Evolutionary conservation across 2,797 vertebrate species (phyloP), one percentile per base, ranked within the genome.

Genomic region (Haliaeetus vocifer): DNA sequence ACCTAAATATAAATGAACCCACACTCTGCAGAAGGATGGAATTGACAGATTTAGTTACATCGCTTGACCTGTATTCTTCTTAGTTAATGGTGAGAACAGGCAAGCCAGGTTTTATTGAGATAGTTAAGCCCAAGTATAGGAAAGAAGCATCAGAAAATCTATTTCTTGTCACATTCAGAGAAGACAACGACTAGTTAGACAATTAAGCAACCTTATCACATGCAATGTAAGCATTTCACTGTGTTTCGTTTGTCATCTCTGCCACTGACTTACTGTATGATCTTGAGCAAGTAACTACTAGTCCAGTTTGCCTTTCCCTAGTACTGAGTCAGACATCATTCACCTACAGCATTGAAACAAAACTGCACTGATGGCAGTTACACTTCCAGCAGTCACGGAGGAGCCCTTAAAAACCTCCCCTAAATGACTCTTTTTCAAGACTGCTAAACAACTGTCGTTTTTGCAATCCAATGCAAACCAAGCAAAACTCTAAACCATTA

Each of bases 141-240:
- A 73, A 49, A 84, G 70, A 70, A 70, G 66, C 22, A 82, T 40
- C 80, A 93, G n/a, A 85, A 96, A 86, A 82, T 86, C 90, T 25
- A 86, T 94, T 93, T 81, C 35, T 56, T 68, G 58, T 75, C 2
- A 1, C 3, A 5, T 71, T 91, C 65, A 55, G 86, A 76, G 49
- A n/a, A 70, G 50, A 58, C 80, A 80, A 15, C 35, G 66, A 76
- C 45, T 71, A 13, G 49, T 47, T 16, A 59, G 88, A 83, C 26
- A 73, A 70, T 84, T 59, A 86, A 80, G 33, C 17, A 81, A 21
- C 66, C 62, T 50, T 70, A 45, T 21, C 38, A 5, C 50, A 62
- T 17, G 40, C n/a, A 71, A 23, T 0, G 2, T 0, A 3, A 80
- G 49, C 44, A 68, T 52, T 12, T 86, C 49, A 20, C 29, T 33